Evolutionary conservation across 2,797 vertebrate genomes (phyloP).

Genomic region (Lacerta bilineata): DNA sequence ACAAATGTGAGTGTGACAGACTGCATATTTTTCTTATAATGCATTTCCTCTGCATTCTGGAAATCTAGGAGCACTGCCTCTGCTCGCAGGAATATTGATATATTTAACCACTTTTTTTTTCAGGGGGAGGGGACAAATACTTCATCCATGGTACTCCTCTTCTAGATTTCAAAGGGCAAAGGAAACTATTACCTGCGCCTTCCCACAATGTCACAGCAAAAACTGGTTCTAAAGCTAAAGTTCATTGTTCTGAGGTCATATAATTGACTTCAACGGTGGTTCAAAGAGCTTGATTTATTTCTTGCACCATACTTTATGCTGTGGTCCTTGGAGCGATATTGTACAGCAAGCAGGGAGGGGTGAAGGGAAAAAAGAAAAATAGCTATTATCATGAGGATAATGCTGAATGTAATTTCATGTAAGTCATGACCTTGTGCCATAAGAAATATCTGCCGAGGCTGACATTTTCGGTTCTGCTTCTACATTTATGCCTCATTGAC

Average conservation of each 20-base stretch:
- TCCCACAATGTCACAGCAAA: slow-evolving; percentile 5
- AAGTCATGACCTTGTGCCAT: slow-evolving; percentile 54
- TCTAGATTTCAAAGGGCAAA: neutral
- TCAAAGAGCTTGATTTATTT: slow-evolving; percentile 19
- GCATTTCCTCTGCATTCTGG: slow-evolving; percentile 6
- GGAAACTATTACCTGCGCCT: neutral
- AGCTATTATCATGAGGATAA: slow-evolving; percentile 60
- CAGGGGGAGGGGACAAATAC: neutral
- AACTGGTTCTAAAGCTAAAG: neutral
- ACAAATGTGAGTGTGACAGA: neutral
- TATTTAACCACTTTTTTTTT: neutral
- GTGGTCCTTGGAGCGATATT: neutral
- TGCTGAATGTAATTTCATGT: slow-evolving; percentile 62
- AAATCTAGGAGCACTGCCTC: neutral
- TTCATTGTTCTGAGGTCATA: neutral
- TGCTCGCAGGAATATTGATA: neutral
- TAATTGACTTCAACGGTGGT: neutral
- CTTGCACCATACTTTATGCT: too few relatives aligned
- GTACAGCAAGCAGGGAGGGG: neutral
- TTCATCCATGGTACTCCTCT: neutral
- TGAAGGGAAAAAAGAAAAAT: slow-evolving; percentile 45
- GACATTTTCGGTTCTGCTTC: slow-evolving; percentile 31
- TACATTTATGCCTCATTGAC: neutral
- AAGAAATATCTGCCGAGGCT: slow-evolving; percentile 52
- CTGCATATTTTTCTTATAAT: slow-evolving; percentile 1